These are phyloP conservation scores for Drosophila longiperda DNA, from an alignment of 2,888 invertebrate species.

Conservation along the genomic window DNA sequence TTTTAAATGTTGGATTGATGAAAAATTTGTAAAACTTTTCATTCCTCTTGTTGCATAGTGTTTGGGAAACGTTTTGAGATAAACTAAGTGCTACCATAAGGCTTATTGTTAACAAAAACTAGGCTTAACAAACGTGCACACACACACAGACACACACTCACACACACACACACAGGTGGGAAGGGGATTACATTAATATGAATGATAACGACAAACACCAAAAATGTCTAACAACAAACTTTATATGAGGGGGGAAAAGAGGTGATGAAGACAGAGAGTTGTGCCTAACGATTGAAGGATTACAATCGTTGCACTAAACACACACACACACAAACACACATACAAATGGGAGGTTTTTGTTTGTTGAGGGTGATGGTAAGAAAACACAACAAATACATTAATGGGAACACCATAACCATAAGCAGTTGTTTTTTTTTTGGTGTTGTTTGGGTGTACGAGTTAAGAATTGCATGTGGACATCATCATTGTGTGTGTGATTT, in stretches of 20 bases:
- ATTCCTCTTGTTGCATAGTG: conserved; percentile 31
- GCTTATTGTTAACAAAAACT: conserved; percentile 47
- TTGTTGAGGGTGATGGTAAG: neutral
- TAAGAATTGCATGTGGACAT: conserved; percentile 36
- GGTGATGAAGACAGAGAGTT: conserved; percentile 8
- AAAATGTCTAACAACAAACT: conserved; percentile 30
- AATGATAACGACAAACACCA: conserved; percentile 51
- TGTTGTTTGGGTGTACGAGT: conserved; percentile 36
- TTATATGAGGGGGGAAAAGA: conserved; percentile 1
- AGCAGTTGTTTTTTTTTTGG: conserved; percentile 54
- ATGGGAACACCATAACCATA: conserved; percentile 70
- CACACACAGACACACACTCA: conserved; percentile 15
- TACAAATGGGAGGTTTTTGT: neutral
- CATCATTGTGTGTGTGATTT: conserved; percentile 37
- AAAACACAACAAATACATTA: conserved; percentile 43
- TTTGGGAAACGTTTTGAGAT: neutral
- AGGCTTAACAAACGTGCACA: conserved; percentile 47
- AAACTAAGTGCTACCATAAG: conserved; percentile 46
- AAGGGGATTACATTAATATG: conserved; percentile 4
- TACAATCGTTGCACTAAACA: conserved; percentile 21
- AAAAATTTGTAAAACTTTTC: neutral
- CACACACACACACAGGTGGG: conserved; percentile 10
- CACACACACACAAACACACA: conserved; percentile 32
- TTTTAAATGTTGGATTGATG: neutral
- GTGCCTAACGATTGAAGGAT: conserved; percentile 10